Conservation (phyloP, 2,888 invertebrate genomes). For the Luperina nickerlii region DNA sequence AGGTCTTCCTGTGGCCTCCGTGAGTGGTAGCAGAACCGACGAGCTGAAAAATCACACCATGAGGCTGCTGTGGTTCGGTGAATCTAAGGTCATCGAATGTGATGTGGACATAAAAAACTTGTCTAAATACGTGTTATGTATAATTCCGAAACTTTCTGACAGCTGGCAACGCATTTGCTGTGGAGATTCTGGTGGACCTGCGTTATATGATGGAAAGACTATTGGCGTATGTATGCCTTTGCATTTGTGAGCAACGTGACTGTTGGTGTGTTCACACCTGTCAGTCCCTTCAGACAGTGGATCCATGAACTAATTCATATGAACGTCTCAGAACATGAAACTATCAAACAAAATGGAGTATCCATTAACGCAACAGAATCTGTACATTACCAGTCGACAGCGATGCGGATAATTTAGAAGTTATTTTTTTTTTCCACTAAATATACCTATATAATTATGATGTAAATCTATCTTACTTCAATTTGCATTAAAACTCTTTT, state of each 20-base stretch:
- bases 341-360: background rate
- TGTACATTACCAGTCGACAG: too few relatives aligned
- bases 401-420: too few relatives aligned
- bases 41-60: background rate
- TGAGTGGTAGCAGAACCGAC: constrained; percentile 1
- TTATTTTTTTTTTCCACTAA: too few relatives aligned
- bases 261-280: constrained; percentile 2
- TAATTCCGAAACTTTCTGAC: background rate
- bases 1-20: background rate
- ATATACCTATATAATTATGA: too few relatives aligned
- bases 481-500: too few relatives aligned
- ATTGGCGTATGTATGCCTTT: constrained; percentile 1
- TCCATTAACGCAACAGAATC: background rate
- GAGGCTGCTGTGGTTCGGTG: background rate
- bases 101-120: background rate
- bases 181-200: constrained; percentile 14
- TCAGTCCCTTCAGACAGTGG: constrained; percentile 1
- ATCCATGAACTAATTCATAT: background rate
- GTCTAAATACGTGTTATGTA: background rate
- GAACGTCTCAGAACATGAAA: background rate
- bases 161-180: background rate
- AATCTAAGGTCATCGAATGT: background rate
- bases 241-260: background rate
- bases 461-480: too few relatives aligned
- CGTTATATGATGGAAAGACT: background rate